A percentile compares a stretch with the other conserved stretches of the same genome.
phyloP scores from a whole-genome alignment of 2,113 vertebrate species.

The Chaetodon auriga region DNA sequence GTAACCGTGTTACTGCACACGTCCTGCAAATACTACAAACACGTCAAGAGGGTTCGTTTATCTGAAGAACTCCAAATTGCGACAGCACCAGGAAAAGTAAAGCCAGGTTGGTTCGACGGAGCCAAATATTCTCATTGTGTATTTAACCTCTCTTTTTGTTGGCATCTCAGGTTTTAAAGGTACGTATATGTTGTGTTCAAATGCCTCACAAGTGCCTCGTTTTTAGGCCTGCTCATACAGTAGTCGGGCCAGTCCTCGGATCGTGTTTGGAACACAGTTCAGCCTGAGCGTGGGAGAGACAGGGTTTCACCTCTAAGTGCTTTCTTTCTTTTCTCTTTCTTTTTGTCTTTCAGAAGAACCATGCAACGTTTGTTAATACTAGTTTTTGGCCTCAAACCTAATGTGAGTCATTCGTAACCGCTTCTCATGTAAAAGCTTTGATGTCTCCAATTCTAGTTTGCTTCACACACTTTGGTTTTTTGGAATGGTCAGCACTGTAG shows the following conservation, averaged over 20 bases:
- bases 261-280: slow-evolving; percentile 79
- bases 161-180: slow-evolving; percentile 52
- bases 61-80: slow-evolving; percentile 38
- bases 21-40: slow-evolving; percentile 36
- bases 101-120: slow-evolving; percentile 10
- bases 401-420: slow-evolving; percentile 63
- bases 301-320: slow-evolving; percentile 77
- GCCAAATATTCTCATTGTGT: slow-evolving; percentile 16
- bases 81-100: slow-evolving; percentile 52
- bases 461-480: slow-evolving; percentile 85
- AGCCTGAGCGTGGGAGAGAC: slow-evolving; percentile 78
- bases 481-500: slow-evolving; percentile 85
- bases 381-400: slow-evolving; percentile 78
- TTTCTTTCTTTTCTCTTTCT: slow-evolving; percentile 71
- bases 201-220: slow-evolving; percentile 65
- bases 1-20: slow-evolving; percentile 31
- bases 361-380: slow-evolving; percentile 78
- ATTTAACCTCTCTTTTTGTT: slow-evolving; percentile 45
- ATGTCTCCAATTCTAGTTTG: slow-evolving; percentile 77
- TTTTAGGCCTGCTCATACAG: slow-evolving; percentile 46
- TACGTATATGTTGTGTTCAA: slow-evolving; percentile 60
- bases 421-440: slow-evolving; percentile 69
- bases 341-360: slow-evolving; percentile 72
- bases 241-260: slow-evolving; percentile 53
- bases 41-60: slow-evolving; percentile 30